These are phyloP conservation scores for Lycocerus yunnanus DNA, from an alignment of 2,888 invertebrate species.

Conservation along the genomic window DNA sequence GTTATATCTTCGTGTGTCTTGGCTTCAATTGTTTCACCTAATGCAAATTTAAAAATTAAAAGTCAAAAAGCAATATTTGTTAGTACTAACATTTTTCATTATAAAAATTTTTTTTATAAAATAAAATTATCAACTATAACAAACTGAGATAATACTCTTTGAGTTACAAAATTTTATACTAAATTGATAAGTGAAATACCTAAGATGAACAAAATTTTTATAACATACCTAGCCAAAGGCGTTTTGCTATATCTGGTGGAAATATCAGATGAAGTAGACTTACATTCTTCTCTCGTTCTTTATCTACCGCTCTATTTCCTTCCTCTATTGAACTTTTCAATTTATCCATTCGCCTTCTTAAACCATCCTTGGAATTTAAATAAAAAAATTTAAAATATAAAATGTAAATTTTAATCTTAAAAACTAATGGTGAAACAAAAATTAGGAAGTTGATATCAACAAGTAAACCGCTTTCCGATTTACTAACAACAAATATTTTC, in stretches of 20 bases:
- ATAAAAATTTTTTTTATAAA: neutral
- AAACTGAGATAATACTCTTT: neutral
- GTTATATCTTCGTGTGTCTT: slow-evolving; percentile 93
- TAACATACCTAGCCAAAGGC: slow-evolving; percentile 85
- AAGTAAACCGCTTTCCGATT: neutral
- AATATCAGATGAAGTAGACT: slow-evolving; percentile 92
- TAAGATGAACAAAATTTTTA: neutral
- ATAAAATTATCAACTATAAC: neutral
- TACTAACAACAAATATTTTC: neutral
- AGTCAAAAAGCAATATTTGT: neutral
- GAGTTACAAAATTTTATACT: neutral
- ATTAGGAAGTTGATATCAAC: neutral
- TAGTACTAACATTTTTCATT: neutral
- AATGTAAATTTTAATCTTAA: neutral
- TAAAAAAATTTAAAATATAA: neutral
- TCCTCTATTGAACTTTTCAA: slow-evolving; percentile 92
- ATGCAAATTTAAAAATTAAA: neutral
- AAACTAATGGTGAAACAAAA: neutral
- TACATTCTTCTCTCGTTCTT: slow-evolving; percentile 93
- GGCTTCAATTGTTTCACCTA: slow-evolving; percentile 89
- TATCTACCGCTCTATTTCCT: slow-evolving; percentile 88
- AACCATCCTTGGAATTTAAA: slow-evolving; percentile 69
- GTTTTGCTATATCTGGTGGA: slow-evolving; percentile 91
- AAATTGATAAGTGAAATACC: neutral
- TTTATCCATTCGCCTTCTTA: slow-evolving; percentile 91